Conservation (phyloP, 1,140 invertebrate genomes). For the Neodiprion virginianus region DNA sequence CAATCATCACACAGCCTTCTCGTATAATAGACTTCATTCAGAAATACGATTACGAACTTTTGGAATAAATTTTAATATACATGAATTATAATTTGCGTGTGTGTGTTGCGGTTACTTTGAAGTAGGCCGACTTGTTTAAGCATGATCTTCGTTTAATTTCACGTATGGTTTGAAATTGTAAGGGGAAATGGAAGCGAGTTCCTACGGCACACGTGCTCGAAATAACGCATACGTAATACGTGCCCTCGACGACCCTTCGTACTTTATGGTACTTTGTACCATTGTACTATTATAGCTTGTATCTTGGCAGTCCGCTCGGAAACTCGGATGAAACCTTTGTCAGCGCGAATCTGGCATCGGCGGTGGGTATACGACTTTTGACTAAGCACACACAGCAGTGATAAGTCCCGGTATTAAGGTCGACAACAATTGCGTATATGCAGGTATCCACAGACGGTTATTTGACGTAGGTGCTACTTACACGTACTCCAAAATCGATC, state of each 20-base stretch:
- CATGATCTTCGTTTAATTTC: not conserved
- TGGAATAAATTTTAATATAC: not conserved
- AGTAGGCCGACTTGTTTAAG: not conserved
- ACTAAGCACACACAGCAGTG: too few species aligned
- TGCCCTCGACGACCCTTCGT: too few species aligned
- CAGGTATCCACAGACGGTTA: not conserved
- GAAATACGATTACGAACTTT: not conserved
- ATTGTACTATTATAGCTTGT: too few species aligned
- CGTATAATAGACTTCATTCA: constrained; percentile 10
- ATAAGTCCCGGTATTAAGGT: too few species aligned
- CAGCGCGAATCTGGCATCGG: too few species aligned
- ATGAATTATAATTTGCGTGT: not conserved
- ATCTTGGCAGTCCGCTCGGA: too few species aligned
- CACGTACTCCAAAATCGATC: not conserved
- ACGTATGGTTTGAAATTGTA: not conserved
- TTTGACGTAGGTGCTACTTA: not conserved
- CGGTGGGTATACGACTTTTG: too few species aligned
- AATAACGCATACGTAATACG: too few species aligned
- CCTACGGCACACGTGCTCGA: too few species aligned
- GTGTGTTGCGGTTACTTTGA: not conserved
- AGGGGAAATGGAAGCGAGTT: not conserved
- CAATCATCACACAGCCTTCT: not conserved
- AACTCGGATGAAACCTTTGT: too few species aligned
- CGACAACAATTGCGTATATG: too few species aligned
- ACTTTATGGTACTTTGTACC: too few species aligned